phyloP scores from a whole-genome alignment of 2,888 invertebrate species.

The Marronus borbonicus region DNA sequence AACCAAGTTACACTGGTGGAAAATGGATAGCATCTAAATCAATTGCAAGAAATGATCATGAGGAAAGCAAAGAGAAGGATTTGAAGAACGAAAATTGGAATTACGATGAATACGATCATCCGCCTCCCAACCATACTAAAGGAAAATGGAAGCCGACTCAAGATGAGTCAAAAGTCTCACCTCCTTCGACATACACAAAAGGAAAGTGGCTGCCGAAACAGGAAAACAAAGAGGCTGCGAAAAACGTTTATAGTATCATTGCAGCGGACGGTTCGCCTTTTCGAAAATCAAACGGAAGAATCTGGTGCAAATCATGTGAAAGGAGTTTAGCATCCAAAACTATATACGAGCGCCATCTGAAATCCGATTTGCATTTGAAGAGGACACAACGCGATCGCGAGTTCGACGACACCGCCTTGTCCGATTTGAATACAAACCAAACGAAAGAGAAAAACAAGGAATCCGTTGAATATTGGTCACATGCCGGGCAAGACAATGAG shows the following conservation, averaged over 20 bases:
- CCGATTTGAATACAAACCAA: conserved; percentile 57
- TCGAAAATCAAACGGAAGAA: conserved; percentile 68
- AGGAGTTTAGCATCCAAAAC: conserved; percentile 81
- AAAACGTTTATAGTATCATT: conserved; percentile 45
- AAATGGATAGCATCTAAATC: conserved; percentile 75
- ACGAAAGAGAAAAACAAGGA: conserved; percentile 55
- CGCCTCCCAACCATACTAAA: conserved; percentile 73
- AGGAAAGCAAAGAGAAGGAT: conserved; percentile 66
- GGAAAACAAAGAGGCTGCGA: conserved; percentile 43
- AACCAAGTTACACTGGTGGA: conserved; percentile 70
- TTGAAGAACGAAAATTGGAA: conserved; percentile 40
- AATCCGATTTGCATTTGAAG: conserved; percentile 81
- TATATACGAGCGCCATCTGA: conserved; percentile 84
- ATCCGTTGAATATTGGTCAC: conserved; percentile 57
- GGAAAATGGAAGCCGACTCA: conserved; percentile 78
- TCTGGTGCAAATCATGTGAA: conserved; percentile 88
- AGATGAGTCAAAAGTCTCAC: conserved; percentile 70
- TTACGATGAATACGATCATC: conserved; percentile 68
- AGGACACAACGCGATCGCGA: conserved; percentile 79
- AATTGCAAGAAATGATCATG: neutral
- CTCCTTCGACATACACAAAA: conserved; percentile 81
- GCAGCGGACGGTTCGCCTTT: conserved; percentile 63
- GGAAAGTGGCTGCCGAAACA: conserved; percentile 83
- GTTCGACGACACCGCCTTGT: conserved; percentile 71
- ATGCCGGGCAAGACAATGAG: conserved; percentile 55